Evolutionary conservation across 2,113 vertebrate species (phyloP).

Genomic region (Empidonax alnorum): DNA sequence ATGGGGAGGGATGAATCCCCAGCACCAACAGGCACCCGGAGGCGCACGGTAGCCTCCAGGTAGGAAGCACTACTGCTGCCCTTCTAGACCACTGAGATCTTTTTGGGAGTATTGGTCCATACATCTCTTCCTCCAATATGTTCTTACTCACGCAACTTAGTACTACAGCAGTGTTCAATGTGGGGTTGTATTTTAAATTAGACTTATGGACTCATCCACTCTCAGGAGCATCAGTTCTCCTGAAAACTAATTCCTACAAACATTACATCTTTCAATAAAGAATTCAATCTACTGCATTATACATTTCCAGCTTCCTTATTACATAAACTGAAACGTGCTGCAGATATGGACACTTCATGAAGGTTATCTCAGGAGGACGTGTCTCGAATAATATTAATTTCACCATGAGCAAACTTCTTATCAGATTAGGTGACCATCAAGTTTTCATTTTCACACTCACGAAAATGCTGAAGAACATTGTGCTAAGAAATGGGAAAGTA

Average conservation of each 20-base stretch:
- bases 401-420: neutral
- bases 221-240: neutral
- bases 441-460: neutral
- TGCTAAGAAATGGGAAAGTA: neutral
- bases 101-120: accelerated
- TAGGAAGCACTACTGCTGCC: accelerated
- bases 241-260: neutral
- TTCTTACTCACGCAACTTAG: neutral
- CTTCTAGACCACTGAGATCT: neutral
- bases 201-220: neutral
- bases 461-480: neutral
- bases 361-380: neutral
- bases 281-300: neutral
- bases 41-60: neutral
- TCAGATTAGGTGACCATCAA: neutral
- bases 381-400: neutral
- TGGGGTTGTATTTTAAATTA: neutral
- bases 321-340: accelerated
- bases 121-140: neutral
- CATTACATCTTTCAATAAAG: neutral
- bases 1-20: neutral
- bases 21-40: neutral
- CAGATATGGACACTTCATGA: neutral
- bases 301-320: neutral
- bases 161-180: neutral